These are phyloP conservation scores for Astur gentilis DNA, from an alignment of 2,113 vertebrate genomes.

Conservation along the genomic window DNA sequence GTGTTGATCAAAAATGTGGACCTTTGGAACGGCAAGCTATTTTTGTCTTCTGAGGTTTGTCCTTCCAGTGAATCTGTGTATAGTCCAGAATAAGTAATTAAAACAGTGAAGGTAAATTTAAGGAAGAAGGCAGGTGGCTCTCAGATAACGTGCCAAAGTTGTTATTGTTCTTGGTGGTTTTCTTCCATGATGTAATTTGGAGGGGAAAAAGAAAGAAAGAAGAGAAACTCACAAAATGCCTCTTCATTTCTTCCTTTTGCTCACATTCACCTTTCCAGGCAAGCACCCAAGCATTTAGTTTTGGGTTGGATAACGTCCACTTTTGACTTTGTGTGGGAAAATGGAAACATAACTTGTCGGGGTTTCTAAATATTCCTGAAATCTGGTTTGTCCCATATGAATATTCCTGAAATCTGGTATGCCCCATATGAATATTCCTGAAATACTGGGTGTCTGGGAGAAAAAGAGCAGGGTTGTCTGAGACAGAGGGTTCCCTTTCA, in stretches of 20 bases:
- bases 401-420: not conserved
- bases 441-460: not conserved
- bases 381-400: no score
- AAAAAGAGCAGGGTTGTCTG: not conserved
- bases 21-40: not conserved
- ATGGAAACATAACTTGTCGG: not conserved
- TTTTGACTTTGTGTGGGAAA: not conserved
- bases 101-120: not conserved
- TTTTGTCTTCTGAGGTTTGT: not conserved
- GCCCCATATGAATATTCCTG: accelerated
- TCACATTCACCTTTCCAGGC: not conserved
- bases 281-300: not conserved
- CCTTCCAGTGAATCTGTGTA: not conserved
- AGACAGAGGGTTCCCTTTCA: not conserved
- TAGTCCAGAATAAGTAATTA: not conserved
- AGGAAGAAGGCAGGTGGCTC: not conserved
- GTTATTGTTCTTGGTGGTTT: not conserved
- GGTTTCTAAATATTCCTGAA: not conserved
- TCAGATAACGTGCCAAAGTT: not conserved
- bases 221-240: accelerated
- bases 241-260: not conserved
- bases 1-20: no score
- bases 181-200: no score
- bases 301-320: not conserved
- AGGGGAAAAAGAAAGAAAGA: no score